Conservation (phyloP, 2,888 invertebrate species). For the Nephrotoma guestfalica region DNA sequence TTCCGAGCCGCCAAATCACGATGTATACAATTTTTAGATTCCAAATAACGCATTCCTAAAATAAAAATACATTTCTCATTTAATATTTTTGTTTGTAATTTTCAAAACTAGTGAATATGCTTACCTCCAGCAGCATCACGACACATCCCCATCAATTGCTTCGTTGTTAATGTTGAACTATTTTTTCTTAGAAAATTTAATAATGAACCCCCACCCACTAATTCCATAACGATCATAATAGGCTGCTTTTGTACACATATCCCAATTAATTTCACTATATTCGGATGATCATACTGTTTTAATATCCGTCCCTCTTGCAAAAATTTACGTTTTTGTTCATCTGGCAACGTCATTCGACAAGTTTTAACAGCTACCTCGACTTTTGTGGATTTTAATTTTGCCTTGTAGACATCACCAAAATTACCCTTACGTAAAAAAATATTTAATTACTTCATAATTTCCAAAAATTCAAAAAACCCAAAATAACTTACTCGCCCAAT, state of each 20-base stretch:
- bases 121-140: slow-evolving; percentile 78
- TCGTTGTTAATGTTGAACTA: slow-evolving; percentile 46
- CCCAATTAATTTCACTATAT: slow-evolving; percentile 90
- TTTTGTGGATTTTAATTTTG: slow-evolving; percentile 64
- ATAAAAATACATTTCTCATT: neutral
- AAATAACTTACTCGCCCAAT: slow-evolving; percentile 67
- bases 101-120: neutral
- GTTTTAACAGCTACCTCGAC: slow-evolving; percentile 93
- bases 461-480: neutral
- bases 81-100: neutral
- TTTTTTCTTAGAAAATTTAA: slow-evolving; percentile 76
- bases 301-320: slow-evolving; percentile 89
- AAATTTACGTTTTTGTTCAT: slow-evolving; percentile 88
- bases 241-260: slow-evolving; percentile 97
- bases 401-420: slow-evolving; percentile 94
- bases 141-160: slow-evolving; percentile 74
- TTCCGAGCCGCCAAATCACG: slow-evolving; percentile 90
- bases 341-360: slow-evolving; percentile 83
- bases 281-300: slow-evolving; percentile 93
- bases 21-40: slow-evolving; percentile 92
- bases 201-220: slow-evolving; percentile 85
- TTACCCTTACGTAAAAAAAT: slow-evolving; percentile 55
- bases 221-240: slow-evolving; percentile 98
- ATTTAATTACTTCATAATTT: neutral
- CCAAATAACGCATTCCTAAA: slow-evolving; percentile 74